Evolutionary conservation across 30 jellyfish, hydroid and myxozoan genomes (phyloP).

Genomic region (Turritopsis dohrnii): DNA sequence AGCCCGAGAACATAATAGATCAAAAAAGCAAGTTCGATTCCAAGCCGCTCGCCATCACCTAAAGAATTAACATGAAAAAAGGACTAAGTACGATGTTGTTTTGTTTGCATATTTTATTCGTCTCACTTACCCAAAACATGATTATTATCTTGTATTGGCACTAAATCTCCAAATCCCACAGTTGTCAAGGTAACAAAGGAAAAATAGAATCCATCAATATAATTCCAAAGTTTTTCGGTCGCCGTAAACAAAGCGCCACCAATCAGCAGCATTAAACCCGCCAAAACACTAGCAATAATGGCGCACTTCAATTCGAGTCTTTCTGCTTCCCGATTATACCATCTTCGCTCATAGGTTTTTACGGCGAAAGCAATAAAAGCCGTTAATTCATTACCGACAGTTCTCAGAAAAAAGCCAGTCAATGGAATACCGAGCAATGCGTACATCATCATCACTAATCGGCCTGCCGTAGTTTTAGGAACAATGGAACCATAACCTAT

Average conservation of each 20-base stretch:
- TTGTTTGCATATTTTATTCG: background rate
- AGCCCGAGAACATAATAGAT: slow-evolving; percentile 79
- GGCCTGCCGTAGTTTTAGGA: slow-evolving; percentile 75
- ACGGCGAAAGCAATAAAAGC: slow-evolving; percentile 44
- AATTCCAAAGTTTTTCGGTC: slow-evolving; percentile 51
- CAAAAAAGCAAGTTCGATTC: slow-evolving; percentile 58
- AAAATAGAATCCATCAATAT: slow-evolving; percentile 65
- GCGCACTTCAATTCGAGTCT: slow-evolving; percentile 79
- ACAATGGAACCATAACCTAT: slow-evolving; percentile 82
- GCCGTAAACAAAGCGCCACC: slow-evolving; percentile 59
- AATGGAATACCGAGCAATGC: slow-evolving; percentile 83
- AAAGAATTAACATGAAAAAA: background rate
- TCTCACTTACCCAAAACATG: background rate
- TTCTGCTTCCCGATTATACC: slow-evolving; percentile 78
- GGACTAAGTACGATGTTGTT: background rate
- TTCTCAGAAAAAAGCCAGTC: slow-evolving; percentile 79
- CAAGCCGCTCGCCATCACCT: slow-evolving; percentile 42
- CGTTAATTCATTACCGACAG: slow-evolving; percentile 85
- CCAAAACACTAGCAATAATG: slow-evolving; percentile 49
- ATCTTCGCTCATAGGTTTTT: slow-evolving; percentile 54
- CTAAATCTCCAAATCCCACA: slow-evolving; percentile 78
- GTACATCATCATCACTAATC: slow-evolving; percentile 61
- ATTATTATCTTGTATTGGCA: slow-evolving; percentile 48
- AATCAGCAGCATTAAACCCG: slow-evolving; percentile 48
- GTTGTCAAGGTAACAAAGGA: slow-evolving; percentile 77